Base-by-base conservation (phyloP, 2,888 invertebrate species). In the Apotomis capreana region DNA sequence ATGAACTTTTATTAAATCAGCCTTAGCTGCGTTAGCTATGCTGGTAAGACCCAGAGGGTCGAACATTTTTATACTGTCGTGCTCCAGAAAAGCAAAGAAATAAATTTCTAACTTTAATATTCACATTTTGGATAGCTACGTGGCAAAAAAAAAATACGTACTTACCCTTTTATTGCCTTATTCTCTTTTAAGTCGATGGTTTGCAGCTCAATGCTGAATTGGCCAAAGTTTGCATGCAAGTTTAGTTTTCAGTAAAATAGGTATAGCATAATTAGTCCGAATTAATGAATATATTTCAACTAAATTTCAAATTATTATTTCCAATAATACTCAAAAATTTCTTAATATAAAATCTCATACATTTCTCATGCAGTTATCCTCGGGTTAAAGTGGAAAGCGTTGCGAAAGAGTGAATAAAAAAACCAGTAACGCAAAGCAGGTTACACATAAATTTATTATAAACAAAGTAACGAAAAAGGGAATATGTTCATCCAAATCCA, bases 361-460 rank as follows among this genome's bases (percentile, higher is more conserved):
- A 44, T 55, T 10, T 55, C 9, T 13, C 71, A 72, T 72, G 71
- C 71, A 68, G 8, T 72, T 61, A n/a, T n/a, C 51, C 36, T 64
- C 15, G 55, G 40, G 58, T 58, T 68, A 63, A 36, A 44, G 46
- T 68, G 62, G 26, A 37, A 75, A 76, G 74, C 73, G 60, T 75
- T 76, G 76, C 76, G 58, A 61, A 74, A 74, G 75, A 70, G 67
- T 67, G 76, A 78, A 78, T 64, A 82, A 79, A 81, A 82, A 79
- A 84, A 84, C 78, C 74, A 83, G 79, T 78, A 73, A 78, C 76
- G 78, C 76, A 81, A 87, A 88, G 84, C 85, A 77, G 82, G 81
- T 83, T 83, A 86, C 82, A 87, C 83, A 86, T 81, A 76, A 79
- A 82, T 90, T 91, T 90, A 89, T 88, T 90, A 80, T 80, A 84